Evolutionary conservation across 2,113 vertebrate species (phyloP), one percentile per base, ranked within the genome.

Genomic region (Cyprinodon brontotheroides): DNA sequence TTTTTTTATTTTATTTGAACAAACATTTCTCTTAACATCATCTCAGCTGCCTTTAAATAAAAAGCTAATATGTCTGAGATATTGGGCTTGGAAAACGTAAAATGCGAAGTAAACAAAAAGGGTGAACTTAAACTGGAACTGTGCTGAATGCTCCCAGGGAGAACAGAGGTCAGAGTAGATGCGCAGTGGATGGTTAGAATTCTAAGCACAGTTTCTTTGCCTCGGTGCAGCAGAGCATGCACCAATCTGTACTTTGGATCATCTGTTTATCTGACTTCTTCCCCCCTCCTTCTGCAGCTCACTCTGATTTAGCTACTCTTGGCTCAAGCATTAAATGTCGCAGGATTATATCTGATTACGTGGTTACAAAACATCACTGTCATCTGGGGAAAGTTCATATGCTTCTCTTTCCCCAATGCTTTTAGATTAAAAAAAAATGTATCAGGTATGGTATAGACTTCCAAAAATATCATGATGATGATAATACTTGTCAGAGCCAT

Each of bases 271-370:
- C 68, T 64, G 2, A 14, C 20, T 17, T n/a, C 17, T 40, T 48
- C 12, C 3, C 11, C 12, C 71, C 69, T 62, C 11, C 29, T 4
- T 50, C 1, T 4, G 11, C 22, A 66, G 68, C 83, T 83, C 76
- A 76, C 22, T 68, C 50, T 81, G 74, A 80, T 71, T 78, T 81
- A 59, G 60, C 48, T 80, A 77, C 82, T 84, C 77, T 75, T 67
- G 70, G 45, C 39, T 80, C 60, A 59, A 66, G 68, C 38, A 68
- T 45, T 43, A 70, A 77, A 57, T 63, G 38, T 53, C 36, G 47
- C 4, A n/a, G 65, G 79, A 79, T 84, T 75, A 83, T 61, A 12
- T 29, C 37, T 59, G 65, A 4, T 14, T 17, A 15, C 11, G 2
- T 17, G 11, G 1, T 1, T 11, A 64, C 10, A 48, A 29, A 70